Base-by-base conservation (phyloP, 2,113 vertebrate genomes). In the Piaya cayana region DNA sequence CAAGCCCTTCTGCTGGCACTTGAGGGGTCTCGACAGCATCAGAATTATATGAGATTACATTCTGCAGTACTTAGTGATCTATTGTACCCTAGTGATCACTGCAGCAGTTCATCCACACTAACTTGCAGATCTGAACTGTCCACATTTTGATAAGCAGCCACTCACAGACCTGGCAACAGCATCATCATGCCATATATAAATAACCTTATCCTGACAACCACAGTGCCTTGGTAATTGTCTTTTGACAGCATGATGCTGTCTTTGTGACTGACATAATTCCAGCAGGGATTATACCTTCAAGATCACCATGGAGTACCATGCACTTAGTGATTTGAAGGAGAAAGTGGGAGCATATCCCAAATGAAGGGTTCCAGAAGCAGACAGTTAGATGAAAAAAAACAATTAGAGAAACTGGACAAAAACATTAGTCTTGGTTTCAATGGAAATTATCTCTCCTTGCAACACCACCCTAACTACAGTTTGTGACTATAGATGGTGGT, bases 1-100 rank as follows among this genome's bases (percentile, higher is more conserved):
- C 59, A 81, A 92, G 50, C 55, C 45, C 60, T 96, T 92, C 91
- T 86, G 80, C 88, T 88, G 56, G 80, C 80, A 64, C 83, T 67
- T 1, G 0, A 78, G 77, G 89, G 60, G 47, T 11, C 37, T 37
- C 2, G 5, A 60, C 90, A 90, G 86, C 2, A 1, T 70, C 64
- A 56, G 47, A 86, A 86, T 85, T 90, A 93, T 32, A 69, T 0
- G 11, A 47, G 65, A 88, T 90, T 83, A 70, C 37, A 67, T 86
- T 90, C 84, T 68, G 81, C 87, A 75, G 74, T 83, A 58, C 39
- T 58, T 17, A 58, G 91, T 63, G 81, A 87, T 84, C 60, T 56
- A 42, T 79, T 0, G 1, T 71, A 75, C 69, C 22, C 77, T 43
- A 16, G 58, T 15, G 39, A 82, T 87, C 74, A 30, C 8, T 67